Base-by-base conservation (phyloP, 2,888 invertebrate species). In the Ichneumoninae sp. region DNA sequence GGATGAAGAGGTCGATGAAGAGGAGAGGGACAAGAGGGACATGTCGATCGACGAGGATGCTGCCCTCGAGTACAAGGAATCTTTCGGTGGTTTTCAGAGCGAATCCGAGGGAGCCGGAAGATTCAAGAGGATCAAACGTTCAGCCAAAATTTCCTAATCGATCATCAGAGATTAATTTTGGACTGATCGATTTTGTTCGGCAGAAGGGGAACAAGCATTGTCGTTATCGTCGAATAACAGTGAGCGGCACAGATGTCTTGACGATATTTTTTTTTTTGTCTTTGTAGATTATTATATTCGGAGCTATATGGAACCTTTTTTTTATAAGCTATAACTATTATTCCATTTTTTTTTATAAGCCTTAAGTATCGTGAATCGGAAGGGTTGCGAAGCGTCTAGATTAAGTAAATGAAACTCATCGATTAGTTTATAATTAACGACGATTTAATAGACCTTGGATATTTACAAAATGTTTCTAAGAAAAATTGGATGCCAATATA, bases 61-160 rank as follows among this genome's bases (percentile, higher is more conserved):
- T 22, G 90, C 88, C 1, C 86, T 84, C 0, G 90, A 90, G 19
- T 92, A 92, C 77, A 89, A 87, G 19, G 92, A 91, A 71, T 89
- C 92, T 3, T 92, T 92, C 75, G 92, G 92, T 10, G 91, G 91
- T 7, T 87, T 90, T 19, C 89, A 88, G 6, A 85, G 83, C 22
- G 90, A 90, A 8, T 74, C 89, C 13, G 87, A 87, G 2, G 86
- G 87, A 0, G 86, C 88, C 6, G 89, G 88, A 16, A 88, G 92
- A 77, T 92, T 89, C 57, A 92, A 92, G 68, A 87, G 92, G 40
- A 89, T 92, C 84, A 91, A 90, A 70, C 89, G 91, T 13, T 77
- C 78, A 30, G 26, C 54, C 26, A 68, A 74, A 3, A 30, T 77
- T 33, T 60, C 81, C 16, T 74, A 57, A 78, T 54, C 40, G 44